Conservation (phyloP, 2,888 invertebrate species). For the Pandemis cinnamomeana region DNA sequence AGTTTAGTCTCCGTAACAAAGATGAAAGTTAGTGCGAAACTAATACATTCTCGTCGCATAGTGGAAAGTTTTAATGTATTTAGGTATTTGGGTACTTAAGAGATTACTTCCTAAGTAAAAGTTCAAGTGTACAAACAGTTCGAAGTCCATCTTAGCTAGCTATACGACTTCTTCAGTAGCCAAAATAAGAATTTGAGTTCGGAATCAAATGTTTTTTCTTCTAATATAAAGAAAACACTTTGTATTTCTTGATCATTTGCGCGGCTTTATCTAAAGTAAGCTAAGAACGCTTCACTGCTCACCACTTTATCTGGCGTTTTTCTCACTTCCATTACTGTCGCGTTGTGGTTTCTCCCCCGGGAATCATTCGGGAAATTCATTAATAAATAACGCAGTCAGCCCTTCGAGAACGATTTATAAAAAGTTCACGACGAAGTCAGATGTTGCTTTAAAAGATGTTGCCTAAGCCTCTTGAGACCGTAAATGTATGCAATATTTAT, state of each 20-base stretch:
- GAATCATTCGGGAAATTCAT: constrained; percentile 61
- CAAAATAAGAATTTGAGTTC: background rate
- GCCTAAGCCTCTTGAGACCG: constrained; percentile 18
- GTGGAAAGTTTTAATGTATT: no score
- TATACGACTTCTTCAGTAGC: no score
- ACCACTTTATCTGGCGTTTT: constrained; percentile 62
- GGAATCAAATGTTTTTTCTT: background rate
- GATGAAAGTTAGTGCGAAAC: no score
- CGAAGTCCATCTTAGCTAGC: no score
- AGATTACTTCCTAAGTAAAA: no score
- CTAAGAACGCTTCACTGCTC: constrained; percentile 45
- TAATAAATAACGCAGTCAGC: constrained; percentile 62
- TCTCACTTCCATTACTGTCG: constrained; percentile 65
- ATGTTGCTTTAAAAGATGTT: constrained; percentile 41
- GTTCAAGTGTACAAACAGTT: no score
- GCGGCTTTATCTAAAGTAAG: constrained; percentile 31
- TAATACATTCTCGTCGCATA: no score
- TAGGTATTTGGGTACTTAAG: no score
- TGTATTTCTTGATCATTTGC: constrained; percentile 20
- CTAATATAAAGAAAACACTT: constrained; percentile 25
- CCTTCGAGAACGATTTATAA: constrained; percentile 52
- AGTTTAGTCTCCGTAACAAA: no score
- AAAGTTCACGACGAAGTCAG: constrained; percentile 46
- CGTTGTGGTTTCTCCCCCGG: constrained; percentile 54
- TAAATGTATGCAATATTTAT: constrained; percentile 42